These are phyloP conservation scores for Hypsibius dujardini DNA, from an alignment of 1,140 invertebrate genomes.

Conservation along the genomic window DNA sequence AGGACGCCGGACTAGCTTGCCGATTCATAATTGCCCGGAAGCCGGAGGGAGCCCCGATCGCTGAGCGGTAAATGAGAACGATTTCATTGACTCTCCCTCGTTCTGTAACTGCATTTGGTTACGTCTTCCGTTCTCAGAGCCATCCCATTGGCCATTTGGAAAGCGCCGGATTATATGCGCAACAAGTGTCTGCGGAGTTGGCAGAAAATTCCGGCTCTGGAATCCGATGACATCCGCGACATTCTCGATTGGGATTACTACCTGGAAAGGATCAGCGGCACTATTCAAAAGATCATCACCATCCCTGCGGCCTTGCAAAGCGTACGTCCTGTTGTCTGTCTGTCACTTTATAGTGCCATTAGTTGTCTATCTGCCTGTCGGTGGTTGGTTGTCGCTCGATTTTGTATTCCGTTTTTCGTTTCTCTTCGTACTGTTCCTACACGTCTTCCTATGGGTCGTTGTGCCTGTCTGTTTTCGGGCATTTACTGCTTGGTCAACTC, in stretches of 20 bases:
- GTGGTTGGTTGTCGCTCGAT: no score
- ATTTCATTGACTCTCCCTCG: no score
- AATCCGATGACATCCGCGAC: slow-evolving; percentile 69
- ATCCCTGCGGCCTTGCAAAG: slow-evolving; percentile 95
- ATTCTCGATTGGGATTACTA: slow-evolving; percentile 97
- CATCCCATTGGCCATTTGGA: slow-evolving; percentile 83
- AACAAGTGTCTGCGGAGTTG: slow-evolving; percentile 80
- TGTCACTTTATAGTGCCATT: no score
- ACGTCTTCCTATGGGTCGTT: no score
- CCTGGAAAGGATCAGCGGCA: slow-evolving; percentile 74
- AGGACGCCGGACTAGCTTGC: slow-evolving; percentile 89
- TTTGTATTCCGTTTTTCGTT: no score
- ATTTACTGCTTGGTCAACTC: no score
- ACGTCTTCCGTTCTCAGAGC: slow-evolving; percentile 37
- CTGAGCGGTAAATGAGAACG: slow-evolving; percentile 42
- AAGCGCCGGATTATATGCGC: slow-evolving; percentile 61
- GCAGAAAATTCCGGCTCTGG: slow-evolving; percentile 63
- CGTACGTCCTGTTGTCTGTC: background rate
- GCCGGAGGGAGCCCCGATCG: slow-evolving; percentile 75
- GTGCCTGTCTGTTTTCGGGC: no score
- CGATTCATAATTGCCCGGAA: slow-evolving; percentile 87
- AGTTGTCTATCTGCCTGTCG: no score
- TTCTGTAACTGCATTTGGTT: no score
- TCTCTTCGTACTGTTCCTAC: no score
- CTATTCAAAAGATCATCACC: slow-evolving; percentile 96